A percentile compares a stretch with the other conserved stretches of the same genome.
Conservation (phyloP, 2,888 invertebrate species). For the Phaedon cochleariae region DNA sequence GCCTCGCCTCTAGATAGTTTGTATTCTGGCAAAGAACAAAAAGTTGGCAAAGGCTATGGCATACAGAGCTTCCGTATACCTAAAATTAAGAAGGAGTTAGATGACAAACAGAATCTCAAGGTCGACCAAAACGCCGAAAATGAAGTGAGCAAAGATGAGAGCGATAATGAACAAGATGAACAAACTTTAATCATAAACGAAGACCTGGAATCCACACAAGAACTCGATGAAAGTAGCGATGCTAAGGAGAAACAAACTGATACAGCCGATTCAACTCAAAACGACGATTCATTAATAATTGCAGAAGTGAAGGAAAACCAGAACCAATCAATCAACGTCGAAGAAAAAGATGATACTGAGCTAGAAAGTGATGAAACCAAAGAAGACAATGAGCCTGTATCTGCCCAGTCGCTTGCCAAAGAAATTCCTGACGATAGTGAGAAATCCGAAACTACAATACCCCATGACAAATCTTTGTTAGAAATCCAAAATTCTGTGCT, state of each 20-base stretch:
- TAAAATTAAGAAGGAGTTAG: slow-evolving; percentile 51
- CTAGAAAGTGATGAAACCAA: neutral
- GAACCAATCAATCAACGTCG: neutral
- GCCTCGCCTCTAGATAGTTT: slow-evolving; percentile 64
- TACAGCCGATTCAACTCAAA: neutral
- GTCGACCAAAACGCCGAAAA: slow-evolving; percentile 21
- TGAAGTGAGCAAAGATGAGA: neutral
- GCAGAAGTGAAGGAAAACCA: neutral
- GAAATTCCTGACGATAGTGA: neutral
- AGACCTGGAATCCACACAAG: neutral
- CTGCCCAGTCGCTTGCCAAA: neutral
- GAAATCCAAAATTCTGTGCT: neutral
- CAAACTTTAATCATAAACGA: neutral
- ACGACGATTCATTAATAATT: neutral
- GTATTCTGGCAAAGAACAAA: slow-evolving; percentile 60
- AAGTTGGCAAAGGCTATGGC: slow-evolving; percentile 62
- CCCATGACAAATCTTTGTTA: neutral
- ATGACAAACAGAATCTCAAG: slow-evolving; percentile 3
- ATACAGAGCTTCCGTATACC: slow-evolving; percentile 67
- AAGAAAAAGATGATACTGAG: neutral
- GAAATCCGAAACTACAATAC: neutral
- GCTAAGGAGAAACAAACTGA: neutral
- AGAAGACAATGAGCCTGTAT: neutral
- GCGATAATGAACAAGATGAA: slow-evolving; percentile 3
- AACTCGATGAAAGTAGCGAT: neutral